Evolutionary conservation across 1,140 invertebrate genomes (phyloP), one percentile per base, ranked within the genome.

Genomic region (Drosophila mojavensis): DNA sequence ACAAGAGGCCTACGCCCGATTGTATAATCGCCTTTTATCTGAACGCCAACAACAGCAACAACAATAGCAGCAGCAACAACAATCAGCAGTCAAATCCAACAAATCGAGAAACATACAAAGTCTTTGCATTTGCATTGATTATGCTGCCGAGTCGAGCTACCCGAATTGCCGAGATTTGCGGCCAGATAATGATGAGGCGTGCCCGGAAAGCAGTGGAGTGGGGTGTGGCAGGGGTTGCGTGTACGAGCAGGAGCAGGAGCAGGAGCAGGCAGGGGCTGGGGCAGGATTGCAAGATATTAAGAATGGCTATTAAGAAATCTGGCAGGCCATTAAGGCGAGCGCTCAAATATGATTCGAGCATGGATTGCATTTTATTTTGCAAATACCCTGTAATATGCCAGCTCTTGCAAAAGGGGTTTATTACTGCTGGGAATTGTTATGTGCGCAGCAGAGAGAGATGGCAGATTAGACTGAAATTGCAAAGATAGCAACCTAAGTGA

Each of bases 231-330:
- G 4, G 33, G 2, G 45, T 5, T 5, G 13, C 26, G 26, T 43
- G 26, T 11, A 15, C 15, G 5, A 2, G 39, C 10, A 11, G 4
- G 79, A 66, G 59, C 13, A 15, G 36, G 26, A 11, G 17, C 6
- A 7, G 24, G 45, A n/a, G 17, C 24, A 17, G 17, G 17, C 24
- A 17, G 11, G 17, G 24, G 55, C 24, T 15, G 36, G 26, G 0
- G 24, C 43, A 43, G 39, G 4, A 36, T 28, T 30, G 53, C 28
- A 26, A 47, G 50, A 68, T 62, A 86, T 88, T 86, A 86, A 79
- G 79, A 78, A 71, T 74, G 79, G 76, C 79, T 77, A 86, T 86
- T 78, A 78, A 78, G 68, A 79, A 88, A 79, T 79, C 69, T 83
- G 83, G 73, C 79, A 79, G 77, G 77, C 84, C 73, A 72, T 83